phyloP scores from a whole-genome alignment of 1,140 invertebrate species.

The Anadara kagoshimensis region DNA sequence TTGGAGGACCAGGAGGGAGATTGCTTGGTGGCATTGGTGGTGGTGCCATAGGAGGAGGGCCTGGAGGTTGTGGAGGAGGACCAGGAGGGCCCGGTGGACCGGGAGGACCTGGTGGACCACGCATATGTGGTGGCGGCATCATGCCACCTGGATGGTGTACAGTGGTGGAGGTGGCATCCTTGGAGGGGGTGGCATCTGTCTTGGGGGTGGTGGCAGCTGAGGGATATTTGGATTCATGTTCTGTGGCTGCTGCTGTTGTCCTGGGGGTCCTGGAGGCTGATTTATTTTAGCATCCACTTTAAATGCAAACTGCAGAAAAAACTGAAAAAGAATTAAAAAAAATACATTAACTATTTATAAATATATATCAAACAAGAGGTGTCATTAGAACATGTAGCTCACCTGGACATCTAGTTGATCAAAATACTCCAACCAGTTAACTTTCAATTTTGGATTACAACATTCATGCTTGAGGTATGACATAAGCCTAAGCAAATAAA shows the following conservation, averaged over 20 bases:
- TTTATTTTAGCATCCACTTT: conserved; percentile 67
- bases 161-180: conserved; percentile 52
- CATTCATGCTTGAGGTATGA: background rate
- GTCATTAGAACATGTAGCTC: background rate
- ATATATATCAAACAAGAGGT: background rate
- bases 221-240: conserved; percentile 81
- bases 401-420: background rate
- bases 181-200: conserved; percentile 66
- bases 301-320: conserved; percentile 93
- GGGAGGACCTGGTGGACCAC: conserved; percentile 41
- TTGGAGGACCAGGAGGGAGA: conserved; percentile 33
- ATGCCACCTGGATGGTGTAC: conserved; percentile 45
- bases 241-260: conserved; percentile 20
- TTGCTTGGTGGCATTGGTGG: conserved; percentile 45
- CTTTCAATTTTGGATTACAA: background rate
- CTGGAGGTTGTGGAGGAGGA: conserved; percentile 55
- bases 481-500: too few species aligned
- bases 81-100: conserved; percentile 50
- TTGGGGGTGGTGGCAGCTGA: conserved; percentile 69
- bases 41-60: conserved; percentile 50
- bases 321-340: conserved; percentile 78
- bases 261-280: conserved; percentile 40
- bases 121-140: conserved; percentile 63
- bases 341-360: background rate
- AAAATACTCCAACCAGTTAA: background rate